A percentile compares a stretch with the other conserved stretches of the same genome.
Conservation (phyloP, 2,797 vertebrate species). For the Lithobates sylvaticus region DNA sequence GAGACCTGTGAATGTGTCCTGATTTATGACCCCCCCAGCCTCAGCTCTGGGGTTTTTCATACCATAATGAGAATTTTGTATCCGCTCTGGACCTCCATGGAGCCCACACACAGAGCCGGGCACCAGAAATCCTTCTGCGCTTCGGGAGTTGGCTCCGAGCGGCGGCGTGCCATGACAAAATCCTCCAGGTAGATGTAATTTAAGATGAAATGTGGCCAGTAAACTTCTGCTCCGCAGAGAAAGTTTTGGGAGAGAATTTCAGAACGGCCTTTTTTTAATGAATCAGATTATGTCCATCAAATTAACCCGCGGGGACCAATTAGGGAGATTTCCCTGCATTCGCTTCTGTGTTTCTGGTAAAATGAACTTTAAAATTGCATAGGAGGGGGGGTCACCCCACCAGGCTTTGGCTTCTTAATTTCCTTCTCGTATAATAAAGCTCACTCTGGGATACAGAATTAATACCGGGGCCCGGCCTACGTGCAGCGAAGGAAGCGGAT, state of each 20-base stretch:
- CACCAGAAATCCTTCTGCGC: conserved; percentile 20
- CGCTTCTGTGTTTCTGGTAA: conserved; percentile 34
- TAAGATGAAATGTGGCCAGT: conserved; percentile 10
- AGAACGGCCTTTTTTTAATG: conserved; percentile 38
- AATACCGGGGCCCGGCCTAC: neutral
- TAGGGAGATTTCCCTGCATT: conserved; percentile 29
- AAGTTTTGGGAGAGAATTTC: conserved; percentile 17
- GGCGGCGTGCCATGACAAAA: conserved; percentile 4
- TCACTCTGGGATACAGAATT: conserved; percentile 7
- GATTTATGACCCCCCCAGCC: neutral
- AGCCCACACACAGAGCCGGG: conserved; percentile 49
- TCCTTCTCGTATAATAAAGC: conserved; percentile 52
- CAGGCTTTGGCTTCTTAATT: conserved; percentile 55
- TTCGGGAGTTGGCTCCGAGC: conserved; percentile 13
- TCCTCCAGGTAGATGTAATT: conserved; percentile 41
- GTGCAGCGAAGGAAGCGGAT: neutral
- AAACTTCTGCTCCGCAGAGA: conserved; percentile 8
- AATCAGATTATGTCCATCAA: conserved; percentile 55
- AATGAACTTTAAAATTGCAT: conserved; percentile 42
- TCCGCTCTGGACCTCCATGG: neutral
- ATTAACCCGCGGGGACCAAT: conserved; percentile 53
- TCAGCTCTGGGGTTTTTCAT: neutral
- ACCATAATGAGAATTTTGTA: neutral
- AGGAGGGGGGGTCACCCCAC: neutral
- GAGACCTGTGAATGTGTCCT: neutral